A percentile compares a stretch with the other conserved stretches of the same genome.
Evolutionary conservation across 1,140 invertebrate genomes (phyloP).

Genomic region (Magallana angulata): DNA sequence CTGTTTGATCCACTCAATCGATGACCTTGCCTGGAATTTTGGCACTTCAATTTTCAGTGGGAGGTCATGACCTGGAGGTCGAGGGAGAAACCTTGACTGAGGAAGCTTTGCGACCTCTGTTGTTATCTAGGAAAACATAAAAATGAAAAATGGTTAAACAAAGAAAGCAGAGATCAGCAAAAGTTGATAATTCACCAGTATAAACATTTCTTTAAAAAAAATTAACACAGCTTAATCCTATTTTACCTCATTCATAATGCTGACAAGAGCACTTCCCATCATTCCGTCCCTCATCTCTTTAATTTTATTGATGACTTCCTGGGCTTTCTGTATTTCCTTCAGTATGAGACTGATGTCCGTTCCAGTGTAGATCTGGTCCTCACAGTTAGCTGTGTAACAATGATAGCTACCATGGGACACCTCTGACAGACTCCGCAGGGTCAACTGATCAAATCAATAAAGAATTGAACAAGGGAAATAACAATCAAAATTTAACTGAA

Average conservation of each 20-base stretch:
- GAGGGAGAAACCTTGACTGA: conserved; percentile 77
- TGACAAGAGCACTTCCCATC: conserved; percentile 78
- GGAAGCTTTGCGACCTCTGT: conserved; percentile 78
- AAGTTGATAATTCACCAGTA: background rate
- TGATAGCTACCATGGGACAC: conserved; percentile 77
- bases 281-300: conserved; percentile 84
- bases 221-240: background rate
- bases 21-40: conserved; percentile 77
- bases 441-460: conserved; percentile 60
- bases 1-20: conserved; percentile 77
- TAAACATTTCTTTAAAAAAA: no score
- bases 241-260: conserved; percentile 78
- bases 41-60: conserved; percentile 76
- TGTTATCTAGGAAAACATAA: conserved; percentile 68
- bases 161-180: background rate
- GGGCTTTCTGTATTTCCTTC: conserved; percentile 77
- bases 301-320: conserved; percentile 89
- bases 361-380: conserved; percentile 79
- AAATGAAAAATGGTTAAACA: background rate
- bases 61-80: conserved; percentile 78
- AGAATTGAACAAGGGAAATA: no score
- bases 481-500: no score
- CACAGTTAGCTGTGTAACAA: conserved; percentile 77
- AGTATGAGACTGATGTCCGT: conserved; percentile 78
- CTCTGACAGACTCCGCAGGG: conserved; percentile 76